Conservation (phyloP, 2,797 vertebrate species). For the Hemitrygon akajei region DNA sequence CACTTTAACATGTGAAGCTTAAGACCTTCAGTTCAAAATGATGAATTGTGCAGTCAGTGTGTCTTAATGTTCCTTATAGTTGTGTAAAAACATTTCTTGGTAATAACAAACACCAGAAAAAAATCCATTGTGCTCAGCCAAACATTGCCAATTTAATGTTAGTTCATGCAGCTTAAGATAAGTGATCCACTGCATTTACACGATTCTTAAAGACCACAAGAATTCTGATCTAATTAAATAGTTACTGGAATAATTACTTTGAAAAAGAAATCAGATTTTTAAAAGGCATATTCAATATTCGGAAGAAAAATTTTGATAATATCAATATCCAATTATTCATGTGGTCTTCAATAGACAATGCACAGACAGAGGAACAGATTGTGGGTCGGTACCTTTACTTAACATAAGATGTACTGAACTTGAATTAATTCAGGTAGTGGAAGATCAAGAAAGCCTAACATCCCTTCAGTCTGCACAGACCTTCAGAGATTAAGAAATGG, state of each 20-base stretch:
- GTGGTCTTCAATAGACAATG: constrained; percentile 34
- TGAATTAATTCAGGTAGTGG: constrained; percentile 35
- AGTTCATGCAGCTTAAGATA: constrained; percentile 27
- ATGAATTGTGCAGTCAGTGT: constrained; percentile 30
- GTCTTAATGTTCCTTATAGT: background rate
- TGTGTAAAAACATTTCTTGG: constrained; percentile 22
- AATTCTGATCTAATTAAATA: background rate
- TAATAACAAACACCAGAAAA: constrained; percentile 29
- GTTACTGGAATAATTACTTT: background rate
- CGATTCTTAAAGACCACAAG: constrained; percentile 33
- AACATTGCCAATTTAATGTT: constrained; percentile 34
- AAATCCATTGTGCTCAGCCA: constrained; percentile 29
- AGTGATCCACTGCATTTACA: constrained; percentile 32
- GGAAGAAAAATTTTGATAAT: background rate
- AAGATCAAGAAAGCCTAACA: constrained; percentile 33
- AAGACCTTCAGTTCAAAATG: constrained; percentile 23
- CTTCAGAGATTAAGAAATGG: constrained; percentile 36
- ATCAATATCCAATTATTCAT: constrained; percentile 19
- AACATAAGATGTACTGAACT: constrained; percentile 36
- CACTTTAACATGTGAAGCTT: constrained; percentile 33
- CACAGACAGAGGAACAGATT: constrained; percentile 31
- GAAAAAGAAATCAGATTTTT: background rate
- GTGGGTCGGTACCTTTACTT: constrained; percentile 18
- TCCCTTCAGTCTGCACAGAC: constrained; percentile 34
- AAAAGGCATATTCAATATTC: background rate